Base-by-base conservation (phyloP, 2,888 invertebrate species). In the Syrphus vitripennis region DNA sequence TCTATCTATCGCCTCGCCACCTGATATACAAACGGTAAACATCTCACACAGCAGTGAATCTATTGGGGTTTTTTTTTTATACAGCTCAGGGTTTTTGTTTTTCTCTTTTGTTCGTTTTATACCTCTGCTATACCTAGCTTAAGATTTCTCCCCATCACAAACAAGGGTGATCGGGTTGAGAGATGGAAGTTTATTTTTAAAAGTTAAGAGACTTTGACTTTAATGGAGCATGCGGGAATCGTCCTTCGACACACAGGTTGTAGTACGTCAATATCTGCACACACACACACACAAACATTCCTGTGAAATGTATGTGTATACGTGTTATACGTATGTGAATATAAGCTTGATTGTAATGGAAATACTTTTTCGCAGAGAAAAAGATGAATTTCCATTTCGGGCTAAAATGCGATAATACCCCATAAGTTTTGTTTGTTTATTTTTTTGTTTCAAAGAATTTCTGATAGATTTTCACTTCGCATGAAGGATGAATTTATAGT, bases 181-280 rank as follows among this genome's bases (percentile, higher is more conserved):
- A 57, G 72, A 59, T 72, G 78, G 74, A 77, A 78, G 86, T 82
- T 86, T 86, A 86, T 86, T 86, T 86, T 82, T 86, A 81, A 86
- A 86, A 86, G 69, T 81, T 72, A 86, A 82, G 86, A 86, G 82
- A 82, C 77, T 84, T 53, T 86, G 86, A 86, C 81, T 86, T 86
- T 82, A 86, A 86, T 86, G 82, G 86, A 86, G 82, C 86, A 86
- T 86, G 86, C 86, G 86, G 82, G 69, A 57, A 86, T 82, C 86
- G 82, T 86, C 78, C 72, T 78, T 78, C 69, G 72, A 69, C 82
- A 82, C 81, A 86, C 86, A 86, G 82, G 86, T 86, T 82, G 82
- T 84, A 67, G 80, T 86, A 69, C 63, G 63, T 31, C 24, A 57
- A 67, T 59, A 31, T 19, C 53, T 50, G 21, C 57, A 9, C n/a